Evolutionary conservation across 2,888 invertebrate genomes (phyloP).

Genomic region (Clanis bilineata): DNA sequence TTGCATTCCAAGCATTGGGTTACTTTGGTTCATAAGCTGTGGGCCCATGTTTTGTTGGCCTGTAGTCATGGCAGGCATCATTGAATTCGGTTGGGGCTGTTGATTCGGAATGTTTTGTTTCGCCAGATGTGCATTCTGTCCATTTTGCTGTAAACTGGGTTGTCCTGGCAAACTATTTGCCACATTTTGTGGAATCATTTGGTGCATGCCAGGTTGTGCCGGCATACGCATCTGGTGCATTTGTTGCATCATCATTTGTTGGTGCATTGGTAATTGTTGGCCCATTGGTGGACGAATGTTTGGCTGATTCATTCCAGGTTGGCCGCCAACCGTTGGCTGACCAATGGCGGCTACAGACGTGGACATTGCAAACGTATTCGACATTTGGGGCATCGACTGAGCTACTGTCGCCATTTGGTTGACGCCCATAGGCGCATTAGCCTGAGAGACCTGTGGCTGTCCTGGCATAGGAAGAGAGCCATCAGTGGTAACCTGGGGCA

Average conservation of each 20-base stretch:
- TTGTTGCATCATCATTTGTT: constrained; percentile 67
- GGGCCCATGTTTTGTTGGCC: constrained; percentile 55
- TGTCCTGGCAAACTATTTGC: constrained; percentile 51
- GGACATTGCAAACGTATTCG: constrained; percentile 58
- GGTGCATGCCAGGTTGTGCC: constrained; percentile 58
- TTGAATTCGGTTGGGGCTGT: constrained; percentile 46
- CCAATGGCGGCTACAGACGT: constrained; percentile 53
- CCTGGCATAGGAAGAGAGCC: constrained; percentile 50
- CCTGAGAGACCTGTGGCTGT: constrained; percentile 65
- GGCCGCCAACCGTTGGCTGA: constrained; percentile 49
- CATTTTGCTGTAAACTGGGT: constrained; percentile 51
- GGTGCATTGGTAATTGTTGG: constrained; percentile 60
- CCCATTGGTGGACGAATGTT: constrained; percentile 54
- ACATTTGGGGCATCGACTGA: constrained; percentile 65
- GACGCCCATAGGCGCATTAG: constrained; percentile 57
- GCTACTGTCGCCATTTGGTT: constrained; percentile 58
- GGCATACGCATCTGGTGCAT: constrained; percentile 74
- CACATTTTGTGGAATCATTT: constrained; percentile 53
- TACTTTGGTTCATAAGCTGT: constrained; percentile 55
- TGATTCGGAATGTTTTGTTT: constrained; percentile 61
- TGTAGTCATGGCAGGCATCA: constrained; percentile 57
- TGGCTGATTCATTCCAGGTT: constrained; percentile 53
- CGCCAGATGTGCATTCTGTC: constrained; percentile 44
- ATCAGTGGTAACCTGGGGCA: constrained; percentile 62
- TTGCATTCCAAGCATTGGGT: constrained; percentile 64